These are phyloP conservation scores for Neodiprion pinetum DNA, from an alignment of 1,140 invertebrate genomes.

Conservation along the genomic window DNA sequence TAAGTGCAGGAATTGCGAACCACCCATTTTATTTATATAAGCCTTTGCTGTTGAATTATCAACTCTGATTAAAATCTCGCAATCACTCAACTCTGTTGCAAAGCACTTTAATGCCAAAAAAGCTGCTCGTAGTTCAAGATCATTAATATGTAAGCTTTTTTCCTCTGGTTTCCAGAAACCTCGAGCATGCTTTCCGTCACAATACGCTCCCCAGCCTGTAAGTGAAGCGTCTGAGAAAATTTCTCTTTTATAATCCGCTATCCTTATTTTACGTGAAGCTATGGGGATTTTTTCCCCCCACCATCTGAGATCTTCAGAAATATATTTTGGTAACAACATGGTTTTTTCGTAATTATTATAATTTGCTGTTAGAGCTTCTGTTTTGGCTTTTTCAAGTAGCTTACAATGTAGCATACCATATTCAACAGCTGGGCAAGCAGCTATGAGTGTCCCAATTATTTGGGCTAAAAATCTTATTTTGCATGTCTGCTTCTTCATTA, in stretches of 20 bases:
- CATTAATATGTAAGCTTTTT: slow-evolving; percentile 45
- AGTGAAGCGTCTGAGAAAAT: slow-evolving; percentile 50
- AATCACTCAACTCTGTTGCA: slow-evolving; percentile 35
- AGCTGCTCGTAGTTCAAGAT: slow-evolving; percentile 45
- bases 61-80: slow-evolving; percentile 41
- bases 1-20: slow-evolving; percentile 42
- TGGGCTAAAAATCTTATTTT: slow-evolving; percentile 20
- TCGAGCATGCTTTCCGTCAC: slow-evolving; percentile 28
- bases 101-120: slow-evolving; percentile 48
- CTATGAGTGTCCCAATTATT: slow-evolving; percentile 19
- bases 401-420: slow-evolving; percentile 22
- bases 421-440: slow-evolving; percentile 14
- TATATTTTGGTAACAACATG: background rate
- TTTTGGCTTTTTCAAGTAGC: slow-evolving; percentile 23
- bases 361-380: slow-evolving; percentile 4
- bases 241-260: slow-evolving; percentile 34
- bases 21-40: slow-evolving; percentile 47
- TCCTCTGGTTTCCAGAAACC: slow-evolving; percentile 40
- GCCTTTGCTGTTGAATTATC: slow-evolving; percentile 53
- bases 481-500: background rate
- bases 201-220: slow-evolving; percentile 47
- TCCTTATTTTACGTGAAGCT: slow-evolving; percentile 11
- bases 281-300: background rate
- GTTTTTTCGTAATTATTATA: background rate
- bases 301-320: background rate